These are phyloP conservation scores for Lordiphosa andalusiaca DNA, from an alignment of 2,888 invertebrate species.

Conservation along the genomic window DNA sequence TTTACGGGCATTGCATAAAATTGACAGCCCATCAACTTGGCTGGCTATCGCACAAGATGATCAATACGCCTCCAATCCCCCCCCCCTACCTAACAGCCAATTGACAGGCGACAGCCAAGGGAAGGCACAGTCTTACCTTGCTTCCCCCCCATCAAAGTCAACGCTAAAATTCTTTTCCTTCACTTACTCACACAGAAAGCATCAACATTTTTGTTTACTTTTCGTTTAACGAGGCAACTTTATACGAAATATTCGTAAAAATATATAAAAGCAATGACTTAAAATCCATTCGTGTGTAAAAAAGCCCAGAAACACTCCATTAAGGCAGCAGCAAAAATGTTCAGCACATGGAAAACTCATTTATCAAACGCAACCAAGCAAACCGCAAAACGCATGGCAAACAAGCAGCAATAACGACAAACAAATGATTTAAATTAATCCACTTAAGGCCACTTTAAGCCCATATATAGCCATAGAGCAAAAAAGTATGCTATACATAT, in stretches of 20 bases:
- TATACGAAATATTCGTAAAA: constrained; percentile 20
- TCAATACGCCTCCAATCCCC: constrained; percentile 40
- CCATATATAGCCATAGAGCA: constrained; percentile 23
- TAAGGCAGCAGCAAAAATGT: constrained; percentile 9
- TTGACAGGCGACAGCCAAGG: constrained; percentile 8
- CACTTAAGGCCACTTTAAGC: constrained; percentile 67
- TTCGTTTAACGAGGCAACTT: constrained; percentile 39
- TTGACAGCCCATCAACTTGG: constrained; percentile 47
- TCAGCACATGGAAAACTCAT: constrained; percentile 66
- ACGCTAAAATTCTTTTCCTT: constrained; percentile 2
- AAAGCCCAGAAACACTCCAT: constrained; percentile 26
- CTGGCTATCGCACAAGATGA: constrained; percentile 50
- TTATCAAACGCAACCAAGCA: constrained; percentile 53
- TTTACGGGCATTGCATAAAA: constrained; percentile 44
- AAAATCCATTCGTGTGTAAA: constrained; percentile 55
- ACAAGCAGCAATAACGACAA: constrained; percentile 43
- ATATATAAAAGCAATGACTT: constrained; percentile 37
- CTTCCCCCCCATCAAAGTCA: constrained; percentile 1
- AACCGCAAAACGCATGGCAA: constrained; percentile 45
- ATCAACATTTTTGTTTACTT: no score
- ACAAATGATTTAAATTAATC: constrained; percentile 69
- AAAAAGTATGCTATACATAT: constrained; percentile 28
- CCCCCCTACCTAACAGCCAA: constrained; percentile 5
- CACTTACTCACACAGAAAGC: constrained; percentile 6
- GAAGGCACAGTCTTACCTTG: not conserved